Conservation (phyloP, 2,113 vertebrate species). For the Pyrgilauda ruficollis region DNA sequence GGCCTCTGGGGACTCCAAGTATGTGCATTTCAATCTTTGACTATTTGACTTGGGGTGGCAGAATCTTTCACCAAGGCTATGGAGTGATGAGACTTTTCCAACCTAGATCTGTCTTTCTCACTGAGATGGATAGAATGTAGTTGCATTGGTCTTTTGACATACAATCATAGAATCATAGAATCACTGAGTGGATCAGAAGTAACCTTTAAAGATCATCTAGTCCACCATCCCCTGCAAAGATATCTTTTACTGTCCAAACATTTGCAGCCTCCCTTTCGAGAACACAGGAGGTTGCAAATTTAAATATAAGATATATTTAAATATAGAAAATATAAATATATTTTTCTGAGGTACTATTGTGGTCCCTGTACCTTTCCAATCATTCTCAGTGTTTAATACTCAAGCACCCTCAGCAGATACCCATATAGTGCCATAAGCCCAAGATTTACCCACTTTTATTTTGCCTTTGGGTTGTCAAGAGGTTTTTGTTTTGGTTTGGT, state of each 20-base stretch:
- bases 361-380: not conserved
- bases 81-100: not conserved
- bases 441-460: not conserved
- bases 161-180: not conserved
- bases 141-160: not conserved
- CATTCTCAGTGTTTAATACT: not conserved
- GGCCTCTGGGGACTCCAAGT: not conserved
- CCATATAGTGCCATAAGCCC: not conserved
- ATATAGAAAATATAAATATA: no score
- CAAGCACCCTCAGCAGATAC: not conserved
- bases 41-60: not conserved
- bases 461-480: not conserved
- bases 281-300: rapidly evolving
- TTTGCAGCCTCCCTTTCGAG: not conserved
- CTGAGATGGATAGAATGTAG: not conserved
- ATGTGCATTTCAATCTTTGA: not conserved
- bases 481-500: no score
- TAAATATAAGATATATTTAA: not conserved
- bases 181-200: not conserved
- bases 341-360: not conserved
- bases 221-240: not conserved
- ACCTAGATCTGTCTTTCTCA: not conserved
- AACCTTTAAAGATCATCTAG: not conserved
- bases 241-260: not conserved
- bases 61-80: not conserved